These are phyloP conservation scores for Neomicropteryx cornuta DNA, from an alignment of 1,140 invertebrate genomes.

Conservation along the genomic window DNA sequence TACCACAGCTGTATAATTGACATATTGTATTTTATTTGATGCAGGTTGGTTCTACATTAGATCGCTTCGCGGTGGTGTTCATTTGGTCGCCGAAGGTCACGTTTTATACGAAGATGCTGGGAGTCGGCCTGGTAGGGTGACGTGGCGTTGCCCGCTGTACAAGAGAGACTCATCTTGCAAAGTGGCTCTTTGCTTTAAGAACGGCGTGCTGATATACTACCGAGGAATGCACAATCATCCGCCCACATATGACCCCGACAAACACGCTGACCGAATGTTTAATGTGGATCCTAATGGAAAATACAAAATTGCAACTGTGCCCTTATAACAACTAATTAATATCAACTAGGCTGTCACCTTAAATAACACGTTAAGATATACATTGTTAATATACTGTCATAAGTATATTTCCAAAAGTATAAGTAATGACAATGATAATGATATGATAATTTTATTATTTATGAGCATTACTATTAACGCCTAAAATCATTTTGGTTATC, in stretches of 20 bases:
- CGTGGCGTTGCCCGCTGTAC: constrained; percentile 36
- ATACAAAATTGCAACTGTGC: constrained; percentile 40
- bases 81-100: constrained; percentile 33
- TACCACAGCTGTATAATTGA: no score
- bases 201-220: constrained; percentile 33
- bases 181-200: constrained; percentile 33
- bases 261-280: constrained; percentile 35
- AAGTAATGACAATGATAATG: no score
- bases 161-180: constrained; percentile 36
- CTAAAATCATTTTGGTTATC: no score
- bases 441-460: no score
- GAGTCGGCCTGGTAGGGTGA: constrained; percentile 32
- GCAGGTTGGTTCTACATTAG: constrained; percentile 39
- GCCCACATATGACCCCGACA: constrained; percentile 32
- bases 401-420: no score
- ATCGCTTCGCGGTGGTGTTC: constrained; percentile 33
- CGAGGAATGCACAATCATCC: constrained; percentile 35
- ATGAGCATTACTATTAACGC: no score
- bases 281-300: constrained; percentile 37
- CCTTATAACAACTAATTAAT: no score
- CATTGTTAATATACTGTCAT: no score
- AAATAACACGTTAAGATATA: no score
- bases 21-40: no score
- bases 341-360: no score
- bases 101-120: constrained; percentile 39